Base-by-base conservation (phyloP, 2,888 invertebrate genomes). In the Meiosimyza platycephala region DNA sequence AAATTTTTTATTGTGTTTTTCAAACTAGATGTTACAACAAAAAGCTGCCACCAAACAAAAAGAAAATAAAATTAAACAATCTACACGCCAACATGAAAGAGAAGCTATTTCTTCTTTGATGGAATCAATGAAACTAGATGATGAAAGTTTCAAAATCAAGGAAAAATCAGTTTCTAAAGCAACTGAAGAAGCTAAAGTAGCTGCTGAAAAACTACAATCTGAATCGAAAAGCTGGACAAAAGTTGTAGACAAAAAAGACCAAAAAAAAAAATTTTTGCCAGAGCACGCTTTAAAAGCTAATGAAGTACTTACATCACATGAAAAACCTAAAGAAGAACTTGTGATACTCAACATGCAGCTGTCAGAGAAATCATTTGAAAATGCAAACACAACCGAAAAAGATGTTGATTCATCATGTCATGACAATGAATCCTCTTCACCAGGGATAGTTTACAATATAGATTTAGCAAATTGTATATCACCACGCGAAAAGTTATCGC, bases 251-350 rank as follows among this genome's bases (percentile, higher is more conserved):
- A 84, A 88, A 79, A 84, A 89, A 78, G 81, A 88, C 77, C 75
- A 82, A 78, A 75, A 89, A 85, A 83, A 90, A 84, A 84, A 88
- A 57, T 52, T 76, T 13, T 75, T 52, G 1, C 50, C 78, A 2
- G 67, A 77, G 1, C 68, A 72, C 6, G 67, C 74, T 6, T 40
- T 80, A 0, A 84, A 83, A 70, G 74, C 77, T 0, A 86, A 86
- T 88, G 76, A 89, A 85, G 67, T 90, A 85, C 76, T 90, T 82
- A 71, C 89, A 86, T 62, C 88, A 80, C 84, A 91, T 87, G 78
- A 89, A 85, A 79, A 88, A 84, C 16, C 85, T 82, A 73, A 88
- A 84, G 88, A 86, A 83, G 79, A 88, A 86, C 77, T 89, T 86
- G 82, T 89, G 82, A 51, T 88, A 18, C 54, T 70, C 47, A 22